A percentile compares a stretch with the other conserved stretches of the same genome.
These are phyloP conservation scores for Sarcophaga variegata DNA, from an alignment of 2,888 invertebrate genomes.

Conservation along the genomic window DNA sequence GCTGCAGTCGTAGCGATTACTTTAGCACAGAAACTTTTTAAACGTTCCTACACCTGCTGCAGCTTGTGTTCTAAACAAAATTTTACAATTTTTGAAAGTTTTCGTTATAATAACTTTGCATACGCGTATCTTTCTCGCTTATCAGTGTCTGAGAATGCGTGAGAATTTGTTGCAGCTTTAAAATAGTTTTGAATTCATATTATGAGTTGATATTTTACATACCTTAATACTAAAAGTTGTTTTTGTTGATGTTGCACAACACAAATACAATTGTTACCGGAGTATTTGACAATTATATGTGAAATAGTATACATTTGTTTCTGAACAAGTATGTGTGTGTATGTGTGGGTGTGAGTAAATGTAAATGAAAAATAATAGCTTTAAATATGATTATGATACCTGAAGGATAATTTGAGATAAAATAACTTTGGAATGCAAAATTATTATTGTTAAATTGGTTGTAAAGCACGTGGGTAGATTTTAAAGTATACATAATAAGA, in stretches of 20 bases:
- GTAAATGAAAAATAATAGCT: neutral
- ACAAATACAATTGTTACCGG: neutral
- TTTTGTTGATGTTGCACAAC: neutral
- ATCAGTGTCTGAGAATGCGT: neutral
- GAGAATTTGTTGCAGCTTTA: neutral
- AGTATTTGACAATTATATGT: neutral
- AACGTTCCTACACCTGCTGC: slow-evolving; percentile 15
- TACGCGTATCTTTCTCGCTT: neutral
- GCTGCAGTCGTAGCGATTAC: slow-evolving; percentile 1
- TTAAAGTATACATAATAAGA: neutral
- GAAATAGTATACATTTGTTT: neutral
- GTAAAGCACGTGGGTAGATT: neutral
- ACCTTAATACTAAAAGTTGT: neutral
- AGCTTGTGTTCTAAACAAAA: slow-evolving; percentile 7
- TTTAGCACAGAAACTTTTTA: neutral
- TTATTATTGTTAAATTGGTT: slow-evolving; percentile 2
- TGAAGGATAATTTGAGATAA: slow-evolving; percentile 40
- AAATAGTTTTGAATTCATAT: neutral
- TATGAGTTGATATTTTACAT: neutral
- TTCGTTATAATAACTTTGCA: neutral
- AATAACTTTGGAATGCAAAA: slow-evolving; percentile 22
- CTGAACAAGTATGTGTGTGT: too few relatives aligned
- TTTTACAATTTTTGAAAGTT: slow-evolving; percentile 14
- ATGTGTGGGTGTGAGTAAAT: too few relatives aligned
- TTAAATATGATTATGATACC: slow-evolving; percentile 12